Evolutionary conservation across 2,113 vertebrate genomes (phyloP).

Genomic region (Coptodon rendalli): DNA sequence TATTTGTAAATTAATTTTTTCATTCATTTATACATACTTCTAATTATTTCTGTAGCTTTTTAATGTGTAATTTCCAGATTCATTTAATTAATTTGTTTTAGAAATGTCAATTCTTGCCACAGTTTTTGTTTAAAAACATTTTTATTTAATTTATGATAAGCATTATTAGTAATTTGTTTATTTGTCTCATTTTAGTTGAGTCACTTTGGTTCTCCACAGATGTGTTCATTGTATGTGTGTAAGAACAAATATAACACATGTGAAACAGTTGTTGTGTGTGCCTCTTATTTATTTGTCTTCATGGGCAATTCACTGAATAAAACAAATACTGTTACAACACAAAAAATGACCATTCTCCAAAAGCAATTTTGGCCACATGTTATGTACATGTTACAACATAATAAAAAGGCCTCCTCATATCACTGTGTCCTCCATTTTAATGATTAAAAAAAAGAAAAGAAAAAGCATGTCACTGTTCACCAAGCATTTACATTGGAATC

Average conservation of each 20-base stretch:
- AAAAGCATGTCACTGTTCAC: constrained; percentile 64
- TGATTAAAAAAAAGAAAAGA: constrained; percentile 57
- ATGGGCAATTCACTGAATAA: constrained; percentile 75
- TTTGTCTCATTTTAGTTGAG: neutral
- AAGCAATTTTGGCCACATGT: constrained; percentile 73
- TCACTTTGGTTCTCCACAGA: neutral
- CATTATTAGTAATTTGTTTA: rapidly evolving
- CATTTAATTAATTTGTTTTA: neutral
- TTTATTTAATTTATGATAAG: neutral
- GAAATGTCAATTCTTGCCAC: neutral
- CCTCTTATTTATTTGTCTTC: constrained; percentile 77
- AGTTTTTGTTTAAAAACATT: rapidly evolving
- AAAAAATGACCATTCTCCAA: constrained; percentile 71
- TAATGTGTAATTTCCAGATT: rapidly evolving
- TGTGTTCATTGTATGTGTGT: neutral
- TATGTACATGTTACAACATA: constrained; percentile 75
- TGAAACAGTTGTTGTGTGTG: constrained; percentile 52
- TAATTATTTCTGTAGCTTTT: neutral
- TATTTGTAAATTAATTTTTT: neutral
- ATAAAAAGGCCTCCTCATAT: constrained; percentile 67
- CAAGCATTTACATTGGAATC: constrained; percentile 55
- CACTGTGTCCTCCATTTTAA: constrained; percentile 58
- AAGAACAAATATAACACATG: constrained; percentile 9
- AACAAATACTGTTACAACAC: constrained; percentile 81
- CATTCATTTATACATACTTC: neutral